Base-by-base conservation (phyloP, 92 coral and sea anemone species). In the Pocillopora meandrina region DNA sequence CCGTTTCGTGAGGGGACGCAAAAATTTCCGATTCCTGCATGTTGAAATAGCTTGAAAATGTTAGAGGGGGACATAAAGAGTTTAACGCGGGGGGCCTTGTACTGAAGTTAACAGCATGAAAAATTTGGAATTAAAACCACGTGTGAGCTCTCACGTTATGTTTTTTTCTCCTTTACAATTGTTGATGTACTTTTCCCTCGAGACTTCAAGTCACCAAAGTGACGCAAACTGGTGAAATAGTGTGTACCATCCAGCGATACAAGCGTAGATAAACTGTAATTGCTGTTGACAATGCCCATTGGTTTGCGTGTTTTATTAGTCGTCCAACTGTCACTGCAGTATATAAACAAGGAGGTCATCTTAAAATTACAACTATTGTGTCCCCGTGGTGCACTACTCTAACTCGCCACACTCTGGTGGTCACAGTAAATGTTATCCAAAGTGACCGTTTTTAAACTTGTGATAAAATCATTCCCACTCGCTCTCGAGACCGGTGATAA, bases 281-380 rank as follows among this genome's bases (percentile, higher is more conserved):
- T 85, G 92, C 85, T 89, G 85, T 76, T 89, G 90, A 91, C 95
- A 91, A 88, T 85, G 83, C 88, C 86, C 87, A 88, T 91, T 89
- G 91, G 93, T 89, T 94, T 94, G 95, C 98, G 98, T 94, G 98
- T 88, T 89, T 84, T 89, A 87, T 80, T 85, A 85, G 85, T 76
- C 65, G 85, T 86, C 87, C 92, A 88, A 86, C 95, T 94, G 98
- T 94, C 98, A 94, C 75, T 75, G 82, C 87, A 67, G 83, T 92
- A 87, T 87, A 94, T 92, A 94, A 94, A 94, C 98, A 94, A 84
- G 74, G 89, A 80, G 91, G 93, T 86, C 87, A 94, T 94, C 89
- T 90, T 90, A 94, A 94, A 94, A 94, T 92, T 94, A 90, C 95
- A 84, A 85, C 93, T 83, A 87, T 94, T 94, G 98, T 94, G 82